A percentile compares a stretch with the other conserved stretches of the same genome.
phyloP scores from a whole-genome alignment of 2,797 vertebrate genomes.

The Hafferia zeledoni region DNA sequence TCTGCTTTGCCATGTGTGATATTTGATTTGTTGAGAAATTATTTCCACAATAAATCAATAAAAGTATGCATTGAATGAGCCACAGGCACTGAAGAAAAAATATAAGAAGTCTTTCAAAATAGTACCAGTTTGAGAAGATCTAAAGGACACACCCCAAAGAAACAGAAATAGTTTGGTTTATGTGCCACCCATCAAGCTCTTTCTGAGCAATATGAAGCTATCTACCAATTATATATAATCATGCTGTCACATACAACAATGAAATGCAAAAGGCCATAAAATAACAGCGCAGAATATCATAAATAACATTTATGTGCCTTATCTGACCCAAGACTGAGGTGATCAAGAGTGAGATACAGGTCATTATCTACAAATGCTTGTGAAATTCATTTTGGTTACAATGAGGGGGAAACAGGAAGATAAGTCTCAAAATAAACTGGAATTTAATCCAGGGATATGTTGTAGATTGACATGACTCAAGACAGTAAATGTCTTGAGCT shows the following conservation, averaged over 20 bases:
- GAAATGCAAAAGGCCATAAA: conserved; percentile 37
- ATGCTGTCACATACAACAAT: conserved; percentile 14
- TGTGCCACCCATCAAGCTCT: not conserved
- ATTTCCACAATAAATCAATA: conserved; percentile 5
- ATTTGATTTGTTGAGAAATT: not conserved
- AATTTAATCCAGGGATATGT: conserved; percentile 17
- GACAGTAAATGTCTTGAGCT: not conserved
- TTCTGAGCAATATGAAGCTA: not conserved
- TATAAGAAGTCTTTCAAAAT: not conserved
- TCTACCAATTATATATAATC: conserved; percentile 44
- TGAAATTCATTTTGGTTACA: conserved; percentile 43
- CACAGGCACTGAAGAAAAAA: not conserved
- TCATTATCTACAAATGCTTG: conserved; percentile 44
- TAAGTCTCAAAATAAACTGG: conserved; percentile 42
- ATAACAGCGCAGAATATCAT: not conserved
- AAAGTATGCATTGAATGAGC: not conserved
- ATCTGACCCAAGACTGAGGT: not conserved
- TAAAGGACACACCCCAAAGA: not conserved
- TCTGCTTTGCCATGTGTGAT: not conserved
- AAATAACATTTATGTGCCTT: not conserved
- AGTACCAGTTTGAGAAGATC: not conserved
- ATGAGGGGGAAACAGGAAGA: conserved; percentile 10
- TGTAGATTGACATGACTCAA: not conserved
- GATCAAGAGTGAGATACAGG: not conserved
- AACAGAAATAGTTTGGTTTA: not conserved